phyloP scores from a whole-genome alignment of 2,888 invertebrate species.

The Machimus atricapillus region DNA sequence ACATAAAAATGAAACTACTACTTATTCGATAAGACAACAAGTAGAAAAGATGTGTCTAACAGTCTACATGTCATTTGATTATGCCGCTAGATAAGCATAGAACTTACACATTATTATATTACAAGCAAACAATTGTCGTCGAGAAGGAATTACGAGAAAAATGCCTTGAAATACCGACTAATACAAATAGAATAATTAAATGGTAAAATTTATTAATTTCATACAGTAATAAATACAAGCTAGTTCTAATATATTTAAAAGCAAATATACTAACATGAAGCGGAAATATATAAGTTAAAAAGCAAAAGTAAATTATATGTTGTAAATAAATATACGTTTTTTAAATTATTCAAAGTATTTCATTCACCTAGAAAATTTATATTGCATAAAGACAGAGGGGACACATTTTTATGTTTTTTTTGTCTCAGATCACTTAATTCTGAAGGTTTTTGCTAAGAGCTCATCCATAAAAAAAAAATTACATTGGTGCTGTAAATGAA shows the following conservation, averaged over 20 bases:
- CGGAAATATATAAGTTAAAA: slow-evolving; percentile 15
- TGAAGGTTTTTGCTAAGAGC: too few relatives aligned
- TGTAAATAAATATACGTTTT: slow-evolving; percentile 36
- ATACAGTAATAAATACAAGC: slow-evolving; percentile 32
- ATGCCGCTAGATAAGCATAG: slow-evolving; percentile 26
- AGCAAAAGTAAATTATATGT: slow-evolving; percentile 26
- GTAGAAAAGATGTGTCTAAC: slow-evolving; percentile 26
- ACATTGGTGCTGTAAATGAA: too few relatives aligned
- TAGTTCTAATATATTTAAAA: slow-evolving; percentile 29
- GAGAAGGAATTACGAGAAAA: slow-evolving; percentile 24
- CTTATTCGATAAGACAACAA: neutral
- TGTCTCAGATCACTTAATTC: too few relatives aligned
- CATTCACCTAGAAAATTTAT: neutral
- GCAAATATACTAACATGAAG: slow-evolving; percentile 29
- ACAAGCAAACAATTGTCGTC: slow-evolving; percentile 24
- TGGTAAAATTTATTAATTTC: slow-evolving; percentile 32
- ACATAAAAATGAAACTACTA: neutral
- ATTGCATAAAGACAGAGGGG: neutral
- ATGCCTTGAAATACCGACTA: slow-evolving; percentile 32
- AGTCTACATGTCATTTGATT: slow-evolving; percentile 22
- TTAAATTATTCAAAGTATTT: slow-evolving; percentile 1
- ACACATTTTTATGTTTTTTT: too few relatives aligned
- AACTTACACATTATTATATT: neutral
- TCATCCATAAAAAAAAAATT: too few relatives aligned
- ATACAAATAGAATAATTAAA: slow-evolving; percentile 34